Percentiles rank a stretch among this genome's conserved stretches.
These are phyloP conservation scores for Syngnathus acus DNA, from an alignment of 2,797 vertebrate genomes.

Conservation along the genomic window DNA sequence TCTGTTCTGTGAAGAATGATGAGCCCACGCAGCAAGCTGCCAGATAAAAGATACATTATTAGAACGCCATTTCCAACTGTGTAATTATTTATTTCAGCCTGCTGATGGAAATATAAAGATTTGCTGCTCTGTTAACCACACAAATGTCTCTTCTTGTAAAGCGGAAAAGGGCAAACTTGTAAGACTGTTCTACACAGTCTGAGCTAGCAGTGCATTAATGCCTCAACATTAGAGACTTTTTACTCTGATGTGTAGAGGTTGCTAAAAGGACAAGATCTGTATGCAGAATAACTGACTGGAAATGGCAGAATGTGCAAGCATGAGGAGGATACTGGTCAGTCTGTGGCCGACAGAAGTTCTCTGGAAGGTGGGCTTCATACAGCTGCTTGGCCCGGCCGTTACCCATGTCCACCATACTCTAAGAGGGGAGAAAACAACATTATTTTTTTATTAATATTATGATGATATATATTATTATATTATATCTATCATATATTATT, in stretches of 20 bases:
- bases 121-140: conserved; percentile 32
- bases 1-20: conserved; percentile 39
- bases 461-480: too few relatives aligned
- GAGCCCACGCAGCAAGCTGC: conserved; percentile 52
- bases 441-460: too few relatives aligned
- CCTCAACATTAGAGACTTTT: background rate
- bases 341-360: conserved; percentile 91
- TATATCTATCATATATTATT: too few relatives aligned
- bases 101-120: conserved; percentile 44
- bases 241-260: background rate
- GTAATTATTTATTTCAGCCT: conserved; percentile 46
- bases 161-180: conserved; percentile 34
- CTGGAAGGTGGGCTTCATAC: conserved; percentile 95
- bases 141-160: conserved; percentile 34
- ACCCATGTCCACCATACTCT: conserved; percentile 98
- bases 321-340: conserved; percentile 96
- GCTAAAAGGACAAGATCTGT: background rate
- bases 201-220: background rate
- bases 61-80: conserved; percentile 39
- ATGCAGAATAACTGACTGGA: background rate
- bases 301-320: background rate
- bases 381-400: conserved; percentile 85
- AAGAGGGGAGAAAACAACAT: conserved; percentile 5
- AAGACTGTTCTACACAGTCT: conserved; percentile 1
- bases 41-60: conserved; percentile 53